Base-by-base conservation (phyloP, 1,140 invertebrate genomes). In the Luehdorfia chinensis region DNA sequence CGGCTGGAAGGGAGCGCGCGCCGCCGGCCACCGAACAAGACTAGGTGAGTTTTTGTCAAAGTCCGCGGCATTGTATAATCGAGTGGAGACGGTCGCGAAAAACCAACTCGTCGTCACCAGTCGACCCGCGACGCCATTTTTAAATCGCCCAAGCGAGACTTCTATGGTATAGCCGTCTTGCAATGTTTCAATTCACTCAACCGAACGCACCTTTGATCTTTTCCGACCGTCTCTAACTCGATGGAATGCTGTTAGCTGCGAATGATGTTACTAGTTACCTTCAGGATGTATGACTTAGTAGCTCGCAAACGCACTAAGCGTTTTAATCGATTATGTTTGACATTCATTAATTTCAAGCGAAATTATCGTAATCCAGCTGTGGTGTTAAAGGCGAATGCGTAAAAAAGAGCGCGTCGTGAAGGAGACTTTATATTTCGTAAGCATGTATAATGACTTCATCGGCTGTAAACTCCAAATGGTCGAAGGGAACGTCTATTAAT, bases 11-110 rank as follows among this genome's bases (percentile, higher is more conserved):
- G 64, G 75, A 56, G 73, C 56, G 69, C 63, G 74, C 70, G 71
- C 72, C 60, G 75, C 66, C 74, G 78, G 67, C 75, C 75, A 76
- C 77, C 70, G 68, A 75, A 83, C 78, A 79, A 59, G 78, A 81
- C 75, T 84, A 85, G 81, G 81, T 85, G 53, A 85, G 81, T 85
- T 85, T 85, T 85, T 85, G 76, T 80, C 81, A 85, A 83, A 81
- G 75, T 76, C 69, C 68, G 60, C 78, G 75, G 71, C 77, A 84
- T 85, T 85, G 84, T 85, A 84, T 85, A 85, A n/a, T 81, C 75
- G 75, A 71, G 78, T 70, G 81, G 81, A 81, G 81, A 85, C 79
- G 68, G 75, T 78, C 66, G 81, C 79, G 81, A 85, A 85, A 85
- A 85, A 85, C 68, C 78, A 59, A 79, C 73, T 73, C 68, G 70